phyloP scores from a whole-genome alignment of 2,797 vertebrate genomes.

The Falco naumanni region DNA sequence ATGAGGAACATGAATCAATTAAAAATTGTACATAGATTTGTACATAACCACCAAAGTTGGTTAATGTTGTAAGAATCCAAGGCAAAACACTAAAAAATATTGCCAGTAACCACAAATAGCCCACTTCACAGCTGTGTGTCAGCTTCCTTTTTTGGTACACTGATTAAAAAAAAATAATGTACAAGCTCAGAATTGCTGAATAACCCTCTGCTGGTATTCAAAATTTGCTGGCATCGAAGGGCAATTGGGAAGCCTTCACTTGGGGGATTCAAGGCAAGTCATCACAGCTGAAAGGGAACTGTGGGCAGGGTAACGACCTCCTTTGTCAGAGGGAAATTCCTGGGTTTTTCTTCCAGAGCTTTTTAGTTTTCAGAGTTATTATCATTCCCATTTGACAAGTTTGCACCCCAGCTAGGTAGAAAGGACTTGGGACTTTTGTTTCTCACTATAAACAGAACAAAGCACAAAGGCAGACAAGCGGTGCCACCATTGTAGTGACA shows the following conservation, averaged over 20 bases:
- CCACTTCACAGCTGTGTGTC: background rate
- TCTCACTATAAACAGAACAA: background rate
- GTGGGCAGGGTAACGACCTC: background rate
- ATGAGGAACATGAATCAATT: background rate
- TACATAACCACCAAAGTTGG: too few species aligned
- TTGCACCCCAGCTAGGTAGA: background rate
- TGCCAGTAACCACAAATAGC: background rate
- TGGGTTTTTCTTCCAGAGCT: background rate
- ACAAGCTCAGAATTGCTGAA: background rate
- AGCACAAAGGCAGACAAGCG: background rate
- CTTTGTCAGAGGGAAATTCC: background rate
- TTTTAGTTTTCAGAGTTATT: background rate
- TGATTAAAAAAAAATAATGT: background rate
- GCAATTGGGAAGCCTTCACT: fast-evolving
- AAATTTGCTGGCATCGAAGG: background rate
- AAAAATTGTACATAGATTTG: background rate
- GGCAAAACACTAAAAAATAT: background rate
- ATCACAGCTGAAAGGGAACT: background rate
- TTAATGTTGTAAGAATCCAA: background rate
- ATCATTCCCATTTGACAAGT: background rate
- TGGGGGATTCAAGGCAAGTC: background rate
- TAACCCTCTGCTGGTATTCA: background rate
- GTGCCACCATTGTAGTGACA: background rate
- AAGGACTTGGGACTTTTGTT: background rate
- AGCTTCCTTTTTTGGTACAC: background rate